A percentile compares a stretch with the other conserved stretches of the same genome.
These are phyloP conservation scores for Listronotus bonariensis DNA, from an alignment of 1,140 invertebrate genomes.

Conservation along the genomic window DNA sequence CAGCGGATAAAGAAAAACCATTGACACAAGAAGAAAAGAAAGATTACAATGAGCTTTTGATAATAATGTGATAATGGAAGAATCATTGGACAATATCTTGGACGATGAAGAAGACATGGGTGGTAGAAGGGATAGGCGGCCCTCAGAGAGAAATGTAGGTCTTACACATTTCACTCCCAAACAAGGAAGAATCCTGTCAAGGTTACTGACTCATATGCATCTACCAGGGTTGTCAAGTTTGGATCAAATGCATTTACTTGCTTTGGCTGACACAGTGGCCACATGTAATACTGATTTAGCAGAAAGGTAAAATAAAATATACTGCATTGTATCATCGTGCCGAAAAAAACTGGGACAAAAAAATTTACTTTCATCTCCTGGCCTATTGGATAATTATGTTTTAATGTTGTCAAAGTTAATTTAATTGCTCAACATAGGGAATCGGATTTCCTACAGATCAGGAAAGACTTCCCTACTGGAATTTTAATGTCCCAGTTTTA, in stretches of 20 bases:
- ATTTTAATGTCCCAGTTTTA: too few species aligned
- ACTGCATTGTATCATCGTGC: too few species aligned
- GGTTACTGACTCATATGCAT: conserved; percentile 93
- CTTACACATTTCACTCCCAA: conserved; percentile 82
- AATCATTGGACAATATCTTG: conserved; percentile 80
- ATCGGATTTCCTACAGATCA: too few species aligned
- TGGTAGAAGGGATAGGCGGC: conserved; percentile 60
- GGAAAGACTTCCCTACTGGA: too few species aligned
- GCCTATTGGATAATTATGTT: too few species aligned
- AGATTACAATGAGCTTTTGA: conserved; percentile 90
- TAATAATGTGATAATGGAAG: conserved; percentile 74
- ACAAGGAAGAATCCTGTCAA: conserved; percentile 79
- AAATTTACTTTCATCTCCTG: too few species aligned
- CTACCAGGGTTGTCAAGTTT: conserved; percentile 94
- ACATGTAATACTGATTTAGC: conserved; percentile 88
- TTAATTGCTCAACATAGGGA: too few species aligned
- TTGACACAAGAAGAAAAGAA: conserved; percentile 55
- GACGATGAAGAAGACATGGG: conserved; percentile 70
- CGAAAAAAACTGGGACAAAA: too few species aligned
- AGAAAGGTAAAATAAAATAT: conserved; percentile 59
- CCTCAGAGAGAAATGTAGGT: conserved; percentile 56
- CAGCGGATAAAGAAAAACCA: conserved; percentile 85
- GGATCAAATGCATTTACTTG: conserved; percentile 98
- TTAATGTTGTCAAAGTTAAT: too few species aligned
- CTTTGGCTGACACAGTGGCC: conserved; percentile 96